These are phyloP conservation scores for Melitaea athalia DNA, from an alignment of 2,888 invertebrate species.

Conservation along the genomic window DNA sequence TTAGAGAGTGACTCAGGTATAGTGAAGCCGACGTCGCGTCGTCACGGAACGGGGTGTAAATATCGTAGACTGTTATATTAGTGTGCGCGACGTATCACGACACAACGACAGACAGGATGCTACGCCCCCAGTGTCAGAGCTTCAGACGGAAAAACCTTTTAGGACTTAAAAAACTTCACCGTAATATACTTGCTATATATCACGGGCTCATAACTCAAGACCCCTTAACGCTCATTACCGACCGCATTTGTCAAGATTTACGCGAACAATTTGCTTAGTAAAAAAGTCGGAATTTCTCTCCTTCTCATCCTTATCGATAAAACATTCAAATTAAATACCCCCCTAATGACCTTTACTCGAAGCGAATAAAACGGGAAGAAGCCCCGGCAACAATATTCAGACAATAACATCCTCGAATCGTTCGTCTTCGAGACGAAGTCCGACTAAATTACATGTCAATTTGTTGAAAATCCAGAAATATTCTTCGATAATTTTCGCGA, in stretches of 20 bases:
- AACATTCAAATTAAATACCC: constrained; percentile 65
- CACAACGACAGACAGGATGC: constrained; percentile 63
- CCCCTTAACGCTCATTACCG: constrained; percentile 43
- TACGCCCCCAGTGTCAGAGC: constrained; percentile 44
- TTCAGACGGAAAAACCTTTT: constrained; percentile 53
- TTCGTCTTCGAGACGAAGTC: constrained; percentile 49
- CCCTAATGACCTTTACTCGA: constrained; percentile 57
- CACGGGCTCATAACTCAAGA: constrained; percentile 33
- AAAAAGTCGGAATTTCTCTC: constrained; percentile 36
- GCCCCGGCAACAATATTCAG: constrained; percentile 67
- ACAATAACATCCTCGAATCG: constrained; percentile 70
- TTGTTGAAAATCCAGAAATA: constrained; percentile 74
- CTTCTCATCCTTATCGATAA: constrained; percentile 44
- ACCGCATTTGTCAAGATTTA: constrained; percentile 58
- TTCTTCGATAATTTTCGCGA: constrained; percentile 57
- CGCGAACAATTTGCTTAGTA: constrained; percentile 53
- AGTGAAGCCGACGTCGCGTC: constrained; percentile 23
- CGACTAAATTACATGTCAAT: constrained; percentile 76
- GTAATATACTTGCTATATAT: constrained; percentile 6
- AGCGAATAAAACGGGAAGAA: constrained; percentile 49
- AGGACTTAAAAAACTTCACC: constrained; percentile 44
- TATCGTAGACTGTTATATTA: constrained; percentile 19
- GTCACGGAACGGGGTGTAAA: constrained; percentile 24
- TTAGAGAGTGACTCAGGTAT: constrained; percentile 32
- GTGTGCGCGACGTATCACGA: constrained; percentile 44